Conservation (phyloP, 2,113 vertebrate species). For the Onychostruthus taczanowskii region DNA sequence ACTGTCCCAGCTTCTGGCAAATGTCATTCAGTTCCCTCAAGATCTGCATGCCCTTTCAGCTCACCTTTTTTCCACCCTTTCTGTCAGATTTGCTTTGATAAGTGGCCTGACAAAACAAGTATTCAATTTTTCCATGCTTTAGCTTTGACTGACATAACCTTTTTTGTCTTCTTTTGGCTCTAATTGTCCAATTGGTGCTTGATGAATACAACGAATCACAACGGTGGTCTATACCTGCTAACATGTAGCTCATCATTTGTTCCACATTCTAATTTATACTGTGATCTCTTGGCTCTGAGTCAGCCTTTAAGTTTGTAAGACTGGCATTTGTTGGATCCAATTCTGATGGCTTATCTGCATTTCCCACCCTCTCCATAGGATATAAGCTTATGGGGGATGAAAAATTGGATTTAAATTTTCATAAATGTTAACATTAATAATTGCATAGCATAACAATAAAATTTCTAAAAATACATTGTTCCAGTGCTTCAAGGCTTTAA, state of each 20-base stretch:
- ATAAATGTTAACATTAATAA: not conserved
- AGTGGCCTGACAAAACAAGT: not conserved
- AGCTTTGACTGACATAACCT: not conserved
- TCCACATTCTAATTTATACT: not conserved
- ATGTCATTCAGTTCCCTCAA: not conserved
- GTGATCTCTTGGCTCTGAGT: not conserved
- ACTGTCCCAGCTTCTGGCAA: not conserved
- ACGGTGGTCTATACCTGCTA: not conserved
- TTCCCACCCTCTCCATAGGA: not conserved
- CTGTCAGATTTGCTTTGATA: not conserved
- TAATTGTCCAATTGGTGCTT: not conserved
- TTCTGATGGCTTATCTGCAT: not conserved
- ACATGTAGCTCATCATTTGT: not conserved
- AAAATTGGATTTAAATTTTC: not conserved
- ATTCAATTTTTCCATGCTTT: not conserved
- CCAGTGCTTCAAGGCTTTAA: not conserved
- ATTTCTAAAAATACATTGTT: not conserved
- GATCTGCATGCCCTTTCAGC: not conserved
- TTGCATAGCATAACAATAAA: not conserved
- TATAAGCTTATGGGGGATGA: not conserved
- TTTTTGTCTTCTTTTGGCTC: not conserved
- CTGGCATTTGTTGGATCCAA: not conserved
- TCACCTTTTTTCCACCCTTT: not conserved
- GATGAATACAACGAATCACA: not conserved
- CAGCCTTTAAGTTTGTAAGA: not conserved